These are phyloP conservation scores for Ammospiza nelsoni DNA, from an alignment of 2,113 vertebrate species.

Conservation along the genomic window DNA sequence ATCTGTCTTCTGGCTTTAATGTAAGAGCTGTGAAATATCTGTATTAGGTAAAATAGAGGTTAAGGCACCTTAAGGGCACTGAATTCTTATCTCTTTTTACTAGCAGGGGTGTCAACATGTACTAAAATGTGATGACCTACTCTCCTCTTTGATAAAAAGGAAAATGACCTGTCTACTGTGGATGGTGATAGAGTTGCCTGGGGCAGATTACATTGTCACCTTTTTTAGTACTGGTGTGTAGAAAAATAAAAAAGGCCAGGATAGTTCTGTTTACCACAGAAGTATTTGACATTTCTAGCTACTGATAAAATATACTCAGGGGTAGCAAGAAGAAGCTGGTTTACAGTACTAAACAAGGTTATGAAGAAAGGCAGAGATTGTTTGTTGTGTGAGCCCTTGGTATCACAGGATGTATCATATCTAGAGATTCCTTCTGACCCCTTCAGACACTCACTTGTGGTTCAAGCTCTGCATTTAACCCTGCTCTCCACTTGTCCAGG, in stretches of 20 bases:
- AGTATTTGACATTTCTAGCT: constrained; percentile 65
- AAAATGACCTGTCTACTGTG: constrained; percentile 72
- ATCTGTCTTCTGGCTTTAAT: constrained; percentile 27
- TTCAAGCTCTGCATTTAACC: constrained; percentile 27
- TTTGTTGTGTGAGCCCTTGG: neutral
- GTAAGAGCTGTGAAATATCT: constrained; percentile 50
- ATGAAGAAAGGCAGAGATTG: neutral
- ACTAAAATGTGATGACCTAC: constrained; percentile 71
- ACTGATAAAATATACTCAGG: constrained; percentile 55
- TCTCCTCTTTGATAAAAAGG: constrained; percentile 75
- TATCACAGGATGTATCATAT: fast-evolving
- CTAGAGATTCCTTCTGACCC: neutral
- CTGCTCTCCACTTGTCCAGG: neutral
- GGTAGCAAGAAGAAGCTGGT: neutral
- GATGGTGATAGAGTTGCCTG: constrained; percentile 69
- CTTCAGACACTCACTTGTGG: neutral
- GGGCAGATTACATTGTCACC: constrained; percentile 70
- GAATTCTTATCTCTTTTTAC: constrained; percentile 71
- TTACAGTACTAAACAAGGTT: neutral
- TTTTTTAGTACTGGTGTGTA: constrained; percentile 42
- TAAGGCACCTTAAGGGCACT: constrained; percentile 70
- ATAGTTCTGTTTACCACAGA: constrained; percentile 65
- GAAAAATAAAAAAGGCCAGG: constrained; percentile 38
- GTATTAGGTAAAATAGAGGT: constrained; percentile 60
- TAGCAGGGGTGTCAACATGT: constrained; percentile 69